Base-by-base conservation (phyloP, 2,888 invertebrate species). In the Phania funesta region DNA sequence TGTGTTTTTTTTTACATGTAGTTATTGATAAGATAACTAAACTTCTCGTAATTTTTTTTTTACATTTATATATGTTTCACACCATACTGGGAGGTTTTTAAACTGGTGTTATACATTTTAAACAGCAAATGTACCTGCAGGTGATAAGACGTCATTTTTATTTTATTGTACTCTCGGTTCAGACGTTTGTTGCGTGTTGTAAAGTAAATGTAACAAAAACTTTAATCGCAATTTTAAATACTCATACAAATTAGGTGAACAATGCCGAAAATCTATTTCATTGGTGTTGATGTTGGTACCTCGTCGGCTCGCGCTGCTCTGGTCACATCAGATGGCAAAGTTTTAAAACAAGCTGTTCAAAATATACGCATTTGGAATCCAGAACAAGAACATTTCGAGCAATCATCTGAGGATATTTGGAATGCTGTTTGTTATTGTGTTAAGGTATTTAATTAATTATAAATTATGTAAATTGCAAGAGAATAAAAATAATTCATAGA, bases 261-360 rank as follows among this genome's bases (percentile, higher is more conserved):
- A 50, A 84, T 84, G 84, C 83, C 84, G 54, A 84, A 83, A 76
- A 82, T 87, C 18, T 95, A 93, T 89, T 96, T 95, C 89, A 92
- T 97, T 87, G 97, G 97, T 76, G 96, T 98, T 11, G 99, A 99
- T 92, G 98, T 98, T 44, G 99, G 99, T 5, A 97, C 97, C 1
- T 95, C 95, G 13, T 98, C 98, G 91, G 97, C 94, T 0, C 92
- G 99, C 84, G 97, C 96, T 7, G 98, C 96, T 3, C 91, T 98
- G 38, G 95, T 98, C 4, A 91, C 93, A 68, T 91, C 92, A 6
- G 90, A 92, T 68, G 98, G 98, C 2, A 93, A 93, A 88, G 92
- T 97, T 35, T 83, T 94, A 6, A 92, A 93, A 83, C 92, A 93
- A 52, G 92, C 94, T 18, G 93, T 94, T 0, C 92, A 93, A 87